Conservation (phyloP, 92 coral and sea anemone genomes). For the Isaurus tuberculatus region DNA sequence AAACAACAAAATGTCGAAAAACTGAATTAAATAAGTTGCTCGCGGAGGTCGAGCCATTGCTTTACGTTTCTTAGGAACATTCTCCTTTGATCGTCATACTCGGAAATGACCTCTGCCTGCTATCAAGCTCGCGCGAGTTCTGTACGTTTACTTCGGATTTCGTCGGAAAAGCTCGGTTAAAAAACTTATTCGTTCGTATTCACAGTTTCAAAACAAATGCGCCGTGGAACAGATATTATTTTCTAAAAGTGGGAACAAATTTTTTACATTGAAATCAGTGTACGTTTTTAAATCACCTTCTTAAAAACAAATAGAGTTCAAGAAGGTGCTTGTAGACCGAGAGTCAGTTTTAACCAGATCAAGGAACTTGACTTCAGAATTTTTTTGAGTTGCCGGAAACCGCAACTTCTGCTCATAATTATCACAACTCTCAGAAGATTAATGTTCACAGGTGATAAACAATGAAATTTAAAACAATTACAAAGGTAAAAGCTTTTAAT, state of each 20-base stretch:
- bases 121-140: conserved; percentile 29
- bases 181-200: not conserved
- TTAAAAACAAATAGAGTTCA: not conserved
- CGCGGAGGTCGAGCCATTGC: conserved; percentile 34
- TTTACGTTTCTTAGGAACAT: conserved; percentile 38
- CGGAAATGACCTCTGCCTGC: conserved; percentile 24
- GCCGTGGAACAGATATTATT: not conserved
- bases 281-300: not conserved
- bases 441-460: no score
- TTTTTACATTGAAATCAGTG: not conserved
- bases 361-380: not conserved
- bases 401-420: no score
- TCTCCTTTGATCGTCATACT: conserved; percentile 37
- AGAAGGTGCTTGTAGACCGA: no score
- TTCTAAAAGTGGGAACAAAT: not conserved
- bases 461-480: no score
- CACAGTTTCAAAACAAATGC: not conserved
- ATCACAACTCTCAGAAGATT: no score
- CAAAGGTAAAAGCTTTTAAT: no score
- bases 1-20: not conserved
- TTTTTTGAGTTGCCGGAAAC: not conserved
- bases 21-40: not conserved
- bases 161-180: conserved; percentile 24
- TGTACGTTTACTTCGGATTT: conserved; percentile 29
- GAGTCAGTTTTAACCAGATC: not conserved